These are phyloP conservation scores for Zaprionus gabonicus DNA, from an alignment of 1,140 invertebrate genomes.

Conservation along the genomic window DNA sequence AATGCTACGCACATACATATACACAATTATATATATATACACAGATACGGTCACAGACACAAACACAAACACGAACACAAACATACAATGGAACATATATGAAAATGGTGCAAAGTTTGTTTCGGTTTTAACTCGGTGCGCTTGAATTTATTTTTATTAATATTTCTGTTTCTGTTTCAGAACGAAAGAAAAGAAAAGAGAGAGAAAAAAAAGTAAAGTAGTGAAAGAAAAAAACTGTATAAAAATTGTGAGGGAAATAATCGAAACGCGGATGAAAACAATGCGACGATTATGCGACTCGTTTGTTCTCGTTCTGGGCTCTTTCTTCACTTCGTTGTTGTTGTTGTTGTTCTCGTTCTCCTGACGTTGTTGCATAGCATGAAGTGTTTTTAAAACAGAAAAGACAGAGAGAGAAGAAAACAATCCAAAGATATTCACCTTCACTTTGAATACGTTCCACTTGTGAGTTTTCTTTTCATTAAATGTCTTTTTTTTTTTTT, in stretches of 20 bases:
- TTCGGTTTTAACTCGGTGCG: slow-evolving; percentile 84
- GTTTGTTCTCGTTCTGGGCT: slow-evolving; percentile 14
- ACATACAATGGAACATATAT: slow-evolving; percentile 43
- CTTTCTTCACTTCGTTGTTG: slow-evolving; percentile 10
- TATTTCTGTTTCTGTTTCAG: slow-evolving; percentile 50
- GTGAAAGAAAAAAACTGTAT: slow-evolving; percentile 22
- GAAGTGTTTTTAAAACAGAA: neutral
- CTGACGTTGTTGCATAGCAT: slow-evolving; percentile 22
- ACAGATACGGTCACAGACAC: slow-evolving; percentile 23
- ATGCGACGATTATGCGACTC: slow-evolving; percentile 59
- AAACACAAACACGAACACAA: slow-evolving; percentile 28
- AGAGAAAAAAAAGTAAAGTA: slow-evolving; percentile 33
- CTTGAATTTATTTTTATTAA: slow-evolving; percentile 80
- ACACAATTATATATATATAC: slow-evolving; percentile 14
- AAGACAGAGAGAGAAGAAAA: neutral
- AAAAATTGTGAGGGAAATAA: slow-evolving; percentile 21
- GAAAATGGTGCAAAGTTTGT: slow-evolving; percentile 83
- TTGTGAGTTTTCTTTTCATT: neutral
- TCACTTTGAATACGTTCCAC: neutral
- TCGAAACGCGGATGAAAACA: slow-evolving; percentile 50
- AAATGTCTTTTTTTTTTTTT: neutral
- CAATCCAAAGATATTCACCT: neutral
- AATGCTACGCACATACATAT: neutral
- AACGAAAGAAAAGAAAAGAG: slow-evolving; percentile 31
- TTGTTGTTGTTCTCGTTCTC: slow-evolving; percentile 26